Base-by-base conservation (phyloP, 1,140 invertebrate genomes). In the Goniozus legneri region DNA sequence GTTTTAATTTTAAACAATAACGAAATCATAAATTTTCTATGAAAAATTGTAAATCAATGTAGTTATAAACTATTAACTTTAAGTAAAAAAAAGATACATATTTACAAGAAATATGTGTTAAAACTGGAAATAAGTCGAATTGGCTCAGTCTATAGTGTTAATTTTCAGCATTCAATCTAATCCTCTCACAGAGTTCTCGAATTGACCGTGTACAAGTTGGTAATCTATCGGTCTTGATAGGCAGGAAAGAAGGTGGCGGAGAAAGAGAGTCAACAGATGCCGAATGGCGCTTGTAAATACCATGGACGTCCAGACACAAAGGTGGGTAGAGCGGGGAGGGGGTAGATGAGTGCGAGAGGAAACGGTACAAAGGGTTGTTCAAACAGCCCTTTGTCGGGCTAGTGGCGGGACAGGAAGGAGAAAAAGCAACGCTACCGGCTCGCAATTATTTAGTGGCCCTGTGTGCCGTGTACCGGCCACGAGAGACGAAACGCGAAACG, bases 381-480 rank as follows among this genome's bases (percentile, higher is more conserved):
- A 63, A 67, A 66, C 65, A 65, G 43, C 57, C 62, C 57, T 64
- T 65, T 67, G 60, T 63, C 52, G 52, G 50, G 52, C 50, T n/a
- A n/a, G 45, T 45, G 47, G 44, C 43, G 30, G 38, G 45, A 52
- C 52, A 50, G 53, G 51, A 57, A 60, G 40, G 39, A 45, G 54
- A 61, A 57, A 62, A 62, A 54, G 59, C 52, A 64, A 54, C 54
- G 48, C 45, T 48, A 50, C 37, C 53, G 49, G 52, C 52, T 60
- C 44, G 61, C 59, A 60, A 64, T 64, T 64, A 65, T 65, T 65
- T 63, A 64, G 60, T 42, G 52, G 37, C 58, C 57, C n/a, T n/a
- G n/a, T n/a, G n/a, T n/a, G n/a, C n/a, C n/a, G n/a, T n/a, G n/a
- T n/a, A n/a, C n/a, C n/a, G n/a, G n/a, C n/a, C n/a, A n/a, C n/a